Conservation (phyloP, 2,113 vertebrate species). For the Pipra filicauda region DNA sequence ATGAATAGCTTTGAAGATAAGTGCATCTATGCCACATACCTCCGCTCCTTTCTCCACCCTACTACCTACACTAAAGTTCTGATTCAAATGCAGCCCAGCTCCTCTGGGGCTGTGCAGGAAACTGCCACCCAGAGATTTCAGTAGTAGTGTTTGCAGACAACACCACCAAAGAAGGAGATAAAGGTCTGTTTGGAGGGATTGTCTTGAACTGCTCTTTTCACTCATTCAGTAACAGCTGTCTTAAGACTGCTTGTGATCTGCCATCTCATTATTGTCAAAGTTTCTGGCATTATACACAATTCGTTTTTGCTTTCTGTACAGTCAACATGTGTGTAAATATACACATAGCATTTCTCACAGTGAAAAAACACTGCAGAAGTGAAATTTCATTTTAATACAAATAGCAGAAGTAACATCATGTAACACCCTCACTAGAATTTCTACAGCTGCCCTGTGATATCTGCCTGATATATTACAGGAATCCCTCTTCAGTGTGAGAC, state of each 20-base stretch:
- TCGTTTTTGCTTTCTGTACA: background rate
- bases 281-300: background rate
- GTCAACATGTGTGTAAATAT: background rate
- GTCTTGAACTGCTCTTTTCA: constrained; percentile 13
- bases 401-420: background rate
- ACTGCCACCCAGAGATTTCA: constrained; percentile 67
- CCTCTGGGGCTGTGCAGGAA: constrained; percentile 54
- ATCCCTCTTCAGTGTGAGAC: background rate
- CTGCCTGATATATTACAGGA: background rate
- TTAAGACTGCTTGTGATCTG: constrained; percentile 30
- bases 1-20: constrained; percentile 53
- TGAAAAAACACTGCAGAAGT: background rate
- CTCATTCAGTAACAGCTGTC: background rate
- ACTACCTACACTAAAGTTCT: constrained; percentile 7
- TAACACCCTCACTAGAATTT: background rate
- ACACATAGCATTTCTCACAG: background rate
- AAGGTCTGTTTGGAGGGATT: constrained; percentile 45
- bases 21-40: constrained; percentile 2
- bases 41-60: background rate
- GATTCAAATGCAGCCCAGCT: constrained; percentile 14
- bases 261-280: constrained; percentile 29
- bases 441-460: background rate
- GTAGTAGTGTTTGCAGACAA: background rate
- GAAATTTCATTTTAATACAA: background rate
- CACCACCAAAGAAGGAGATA: constrained; percentile 48